Percentiles rank a stretch among this genome's conserved stretches.
Evolutionary conservation across 2,888 invertebrate genomes (phyloP).

Genomic region (Zaprionus bogoriensis): DNA sequence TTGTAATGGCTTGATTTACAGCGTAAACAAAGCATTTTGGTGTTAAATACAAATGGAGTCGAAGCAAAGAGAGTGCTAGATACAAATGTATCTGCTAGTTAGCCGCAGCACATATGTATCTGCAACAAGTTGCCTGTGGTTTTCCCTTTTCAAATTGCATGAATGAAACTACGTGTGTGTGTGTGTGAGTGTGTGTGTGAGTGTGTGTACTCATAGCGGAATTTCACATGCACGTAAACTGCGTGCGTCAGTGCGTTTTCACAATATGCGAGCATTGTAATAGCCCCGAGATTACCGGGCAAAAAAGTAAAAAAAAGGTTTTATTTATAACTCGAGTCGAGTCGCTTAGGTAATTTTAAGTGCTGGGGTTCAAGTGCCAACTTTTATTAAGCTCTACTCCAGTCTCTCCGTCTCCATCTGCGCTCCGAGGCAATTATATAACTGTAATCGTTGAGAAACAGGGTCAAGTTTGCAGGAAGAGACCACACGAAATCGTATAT

Average conservation of each 20-base stretch:
- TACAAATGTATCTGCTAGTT: conserved; percentile 5
- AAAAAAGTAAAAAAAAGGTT: conserved; percentile 27
- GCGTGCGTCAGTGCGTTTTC: conserved; percentile 33
- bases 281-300: conserved; percentile 18
- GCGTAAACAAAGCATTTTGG: conserved; percentile 40
- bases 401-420: conserved; percentile 33
- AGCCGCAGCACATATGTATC: conserved; percentile 15
- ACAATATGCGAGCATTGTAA: conserved; percentile 40
- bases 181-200: conserved; percentile 24
- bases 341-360: conserved; percentile 58
- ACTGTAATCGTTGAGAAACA: conserved; percentile 61
- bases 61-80: conserved; percentile 14
- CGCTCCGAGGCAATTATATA: conserved; percentile 66
- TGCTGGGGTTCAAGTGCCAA: conserved; percentile 64
- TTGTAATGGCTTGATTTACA: conserved; percentile 28
- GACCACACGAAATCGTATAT: no score
- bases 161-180: conserved; percentile 2
- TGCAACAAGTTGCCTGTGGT: conserved; percentile 23
- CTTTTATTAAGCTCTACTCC: conserved; percentile 38
- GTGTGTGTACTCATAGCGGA: conserved; percentile 16
- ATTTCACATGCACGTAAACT: conserved; percentile 61
- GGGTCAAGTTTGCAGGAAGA: conserved; percentile 74
- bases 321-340: conserved; percentile 19
- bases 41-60: conserved; percentile 1
- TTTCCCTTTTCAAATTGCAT: conserved; percentile 37